Conservation (phyloP, 1,140 invertebrate species). For the Dolichoris vasculosae region DNA sequence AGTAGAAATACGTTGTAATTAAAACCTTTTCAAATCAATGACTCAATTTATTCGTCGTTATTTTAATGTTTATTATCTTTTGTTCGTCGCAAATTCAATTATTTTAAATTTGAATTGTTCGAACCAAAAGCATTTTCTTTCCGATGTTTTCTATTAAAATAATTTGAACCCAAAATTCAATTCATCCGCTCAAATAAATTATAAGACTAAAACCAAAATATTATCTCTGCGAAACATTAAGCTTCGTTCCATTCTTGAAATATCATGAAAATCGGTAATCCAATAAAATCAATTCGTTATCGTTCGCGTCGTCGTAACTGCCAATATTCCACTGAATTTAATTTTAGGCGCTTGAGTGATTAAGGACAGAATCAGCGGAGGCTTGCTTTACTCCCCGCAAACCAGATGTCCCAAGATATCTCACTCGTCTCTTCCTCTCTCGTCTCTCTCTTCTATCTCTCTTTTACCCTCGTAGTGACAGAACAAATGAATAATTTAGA, state of each 20-base stretch:
- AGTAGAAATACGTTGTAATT: too few relatives aligned
- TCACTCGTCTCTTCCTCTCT: neutral
- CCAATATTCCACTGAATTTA: neutral
- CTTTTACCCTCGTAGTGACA: neutral
- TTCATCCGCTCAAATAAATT: neutral
- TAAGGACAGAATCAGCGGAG: neutral
- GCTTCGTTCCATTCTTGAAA: neutral
- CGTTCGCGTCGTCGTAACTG: neutral
- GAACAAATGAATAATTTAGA: constrained; percentile 17
- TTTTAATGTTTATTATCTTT: too few relatives aligned
- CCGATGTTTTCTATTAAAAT: neutral
- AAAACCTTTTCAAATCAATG: too few relatives aligned
- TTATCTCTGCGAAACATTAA: neutral
- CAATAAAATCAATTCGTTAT: neutral
- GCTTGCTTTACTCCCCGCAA: neutral
- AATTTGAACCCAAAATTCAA: neutral
- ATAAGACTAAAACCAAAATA: neutral
- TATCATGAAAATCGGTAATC: neutral
- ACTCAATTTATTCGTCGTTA: too few relatives aligned
- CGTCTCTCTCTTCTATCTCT: neutral
- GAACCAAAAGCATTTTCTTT: neutral
- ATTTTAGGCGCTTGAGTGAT: neutral
- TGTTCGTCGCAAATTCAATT: too few relatives aligned
- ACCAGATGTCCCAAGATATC: neutral
- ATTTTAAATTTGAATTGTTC: too few relatives aligned